Evolutionary conservation across 2,113 vertebrate species (phyloP).

Genomic region (Stictonetta naevosa): DNA sequence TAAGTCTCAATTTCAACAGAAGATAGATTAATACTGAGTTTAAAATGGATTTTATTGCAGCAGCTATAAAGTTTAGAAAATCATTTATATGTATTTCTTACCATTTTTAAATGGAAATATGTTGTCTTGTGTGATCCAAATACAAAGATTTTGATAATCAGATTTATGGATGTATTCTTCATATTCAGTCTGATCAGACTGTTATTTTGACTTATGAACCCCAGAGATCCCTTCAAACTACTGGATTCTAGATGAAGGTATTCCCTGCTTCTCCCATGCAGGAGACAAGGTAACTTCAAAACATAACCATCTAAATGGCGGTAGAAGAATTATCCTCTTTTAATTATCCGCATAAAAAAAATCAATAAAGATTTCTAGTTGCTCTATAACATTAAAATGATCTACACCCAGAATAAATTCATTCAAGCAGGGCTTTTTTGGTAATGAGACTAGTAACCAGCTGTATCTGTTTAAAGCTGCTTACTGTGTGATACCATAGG

Average conservation of each 20-base stretch:
- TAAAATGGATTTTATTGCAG: neutral
- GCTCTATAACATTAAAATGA: neutral
- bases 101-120: neutral
- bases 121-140: neutral
- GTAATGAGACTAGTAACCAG: neutral
- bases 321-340: neutral
- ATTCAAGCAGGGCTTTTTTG: neutral
- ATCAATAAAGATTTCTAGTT: neutral
- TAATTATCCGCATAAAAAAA: neutral
- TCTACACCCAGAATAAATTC: neutral
- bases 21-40: neutral
- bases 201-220: neutral
- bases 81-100: neutral
- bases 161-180: neutral
- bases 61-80: neutral
- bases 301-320: neutral
- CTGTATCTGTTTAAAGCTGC: neutral
- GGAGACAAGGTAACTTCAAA: neutral
- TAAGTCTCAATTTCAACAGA: neutral
- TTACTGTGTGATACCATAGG: conserved; percentile 56
- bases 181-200: neutral
- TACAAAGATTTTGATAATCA: neutral
- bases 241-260: fast-evolving
- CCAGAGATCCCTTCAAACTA: neutral
- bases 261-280: neutral